Base-by-base conservation (phyloP, 1,140 invertebrate genomes). In the Teleopsis dalmanni region DNA sequence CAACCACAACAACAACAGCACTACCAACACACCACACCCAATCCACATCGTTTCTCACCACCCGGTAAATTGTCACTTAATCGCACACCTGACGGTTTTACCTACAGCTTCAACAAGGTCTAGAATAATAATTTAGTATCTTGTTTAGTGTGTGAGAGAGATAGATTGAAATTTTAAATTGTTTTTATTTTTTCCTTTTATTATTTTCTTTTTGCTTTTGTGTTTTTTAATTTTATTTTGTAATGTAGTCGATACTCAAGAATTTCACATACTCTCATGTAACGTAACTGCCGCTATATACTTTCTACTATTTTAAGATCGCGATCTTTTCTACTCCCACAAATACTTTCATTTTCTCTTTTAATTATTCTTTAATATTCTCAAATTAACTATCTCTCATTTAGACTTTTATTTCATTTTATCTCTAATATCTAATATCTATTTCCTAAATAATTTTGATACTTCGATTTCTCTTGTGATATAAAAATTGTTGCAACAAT, bases 1-100 rank as follows among this genome's bases (percentile, higher is more conserved):
- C 70, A 62, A 48, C 69, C 59, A 49, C 52, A 62, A 6, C 60
- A 47, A 19, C 56, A 60, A 50, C 55, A 57, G 9, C 60, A 73
- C 18, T 72, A 74, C 21, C 73, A 77, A 50, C 57, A 75, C 33
- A 84, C 82, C 21, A 86, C 85, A 14, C 79, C 78, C 35, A 72
- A 80, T 11, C 81, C 85, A 2, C 76, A 79, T 51, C 77, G 83
- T 55, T 87, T 87, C 72, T 85, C 82, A 63, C 86, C 85, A 18
- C 85, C 87, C 3, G 87, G 87, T 48, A 88, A 89, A 65, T 78
- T 91, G 46, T 82, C 79, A 57, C 77, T 91, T 53, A 88, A 88
- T 75, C 77, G 88, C 67, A 87, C 84, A 34, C 87, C 86, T 16
- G 87, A 89, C 62, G 88, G 88, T 51, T 89, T 82, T 71, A 84